Conservation (phyloP, 1,140 invertebrate genomes). For the Nymphalis io region DNA sequence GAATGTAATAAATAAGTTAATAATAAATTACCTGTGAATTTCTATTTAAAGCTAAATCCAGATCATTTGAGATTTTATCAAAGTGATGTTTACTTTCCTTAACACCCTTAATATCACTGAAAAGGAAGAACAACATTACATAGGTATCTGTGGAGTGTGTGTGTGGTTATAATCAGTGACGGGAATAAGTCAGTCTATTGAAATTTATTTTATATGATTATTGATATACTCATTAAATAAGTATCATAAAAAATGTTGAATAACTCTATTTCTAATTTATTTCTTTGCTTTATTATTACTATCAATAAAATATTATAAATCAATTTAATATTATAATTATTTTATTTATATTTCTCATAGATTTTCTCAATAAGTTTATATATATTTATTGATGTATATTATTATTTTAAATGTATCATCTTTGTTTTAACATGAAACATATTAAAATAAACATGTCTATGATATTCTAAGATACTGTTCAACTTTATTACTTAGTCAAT, state of each 20-base stretch:
- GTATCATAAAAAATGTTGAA: too few species aligned
- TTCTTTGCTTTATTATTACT: too few species aligned
- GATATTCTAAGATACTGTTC: not conserved
- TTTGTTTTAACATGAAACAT: too few species aligned
- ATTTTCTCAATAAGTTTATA: too few species aligned
- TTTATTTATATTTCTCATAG: too few species aligned
- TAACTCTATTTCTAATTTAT: too few species aligned
- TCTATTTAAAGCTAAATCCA: constrained; percentile 90
- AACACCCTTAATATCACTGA: constrained; percentile 93
- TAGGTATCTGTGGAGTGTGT: not conserved
- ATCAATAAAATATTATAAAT: too few species aligned
- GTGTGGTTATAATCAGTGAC: not conserved
- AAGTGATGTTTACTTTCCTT: constrained; percentile 94
- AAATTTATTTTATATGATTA: not conserved
- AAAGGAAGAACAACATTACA: constrained; percentile 35
- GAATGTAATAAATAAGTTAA: not conserved
- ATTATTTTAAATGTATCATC: too few species aligned
- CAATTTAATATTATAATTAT: too few species aligned
- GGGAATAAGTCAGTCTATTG: not conserved
- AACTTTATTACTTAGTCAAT: constrained; percentile 20
- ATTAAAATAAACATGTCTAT: too few species aligned
- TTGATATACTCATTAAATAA: too few species aligned
- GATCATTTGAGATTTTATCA: constrained; percentile 94
- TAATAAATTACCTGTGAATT: constrained; percentile 87
- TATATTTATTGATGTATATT: too few species aligned